Percentiles rank a stretch among this genome's conserved stretches.
These are phyloP conservation scores for Caenorhabditis briggsae DNA, from an alignment of 1,140 invertebrate species.

Conservation along the genomic window DNA sequence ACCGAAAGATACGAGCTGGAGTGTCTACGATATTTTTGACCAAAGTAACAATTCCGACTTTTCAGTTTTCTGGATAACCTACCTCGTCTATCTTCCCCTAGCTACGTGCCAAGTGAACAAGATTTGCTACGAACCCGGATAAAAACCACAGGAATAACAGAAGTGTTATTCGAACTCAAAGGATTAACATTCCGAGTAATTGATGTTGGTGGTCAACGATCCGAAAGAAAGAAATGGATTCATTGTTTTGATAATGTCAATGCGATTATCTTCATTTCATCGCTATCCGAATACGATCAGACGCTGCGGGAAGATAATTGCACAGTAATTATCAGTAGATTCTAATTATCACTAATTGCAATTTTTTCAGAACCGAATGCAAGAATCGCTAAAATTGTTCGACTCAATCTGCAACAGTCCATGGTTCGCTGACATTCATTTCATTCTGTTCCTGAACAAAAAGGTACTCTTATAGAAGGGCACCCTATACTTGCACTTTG, in stretches of 20 bases:
- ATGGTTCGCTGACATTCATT: conserved; percentile 78
- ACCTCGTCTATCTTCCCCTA: conserved; percentile 69
- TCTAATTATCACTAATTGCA: too few species aligned
- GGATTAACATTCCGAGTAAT: conserved; percentile 79
- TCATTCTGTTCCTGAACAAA: conserved; percentile 78
- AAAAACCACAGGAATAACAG: conserved; percentile 77
- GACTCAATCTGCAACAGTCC: conserved; percentile 78
- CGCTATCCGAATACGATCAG: conserved; percentile 80
- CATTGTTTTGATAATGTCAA: conserved; percentile 81
- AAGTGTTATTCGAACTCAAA: conserved; percentile 77
- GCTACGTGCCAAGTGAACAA: conserved; percentile 77
- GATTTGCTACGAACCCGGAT: conserved; percentile 76
- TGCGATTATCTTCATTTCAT: conserved; percentile 80
- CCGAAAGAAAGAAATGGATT: conserved; percentile 87
- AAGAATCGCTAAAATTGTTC: conserved; percentile 78
- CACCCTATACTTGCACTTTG: neutral
- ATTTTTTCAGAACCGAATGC: conserved; percentile 78
- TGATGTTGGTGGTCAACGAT: conserved; percentile 84
- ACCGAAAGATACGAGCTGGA: too few species aligned
- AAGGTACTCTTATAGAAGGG: conserved; percentile 68
- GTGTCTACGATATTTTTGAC: too few species aligned
- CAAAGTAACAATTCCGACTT: too few species aligned
- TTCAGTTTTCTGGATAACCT: conserved; percentile 78
- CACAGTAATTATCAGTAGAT: conserved; percentile 66
- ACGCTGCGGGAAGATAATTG: conserved; percentile 79